These are phyloP conservation scores for Drosophila barbarae DNA, from an alignment of 2,888 invertebrate genomes.

Conservation along the genomic window DNA sequence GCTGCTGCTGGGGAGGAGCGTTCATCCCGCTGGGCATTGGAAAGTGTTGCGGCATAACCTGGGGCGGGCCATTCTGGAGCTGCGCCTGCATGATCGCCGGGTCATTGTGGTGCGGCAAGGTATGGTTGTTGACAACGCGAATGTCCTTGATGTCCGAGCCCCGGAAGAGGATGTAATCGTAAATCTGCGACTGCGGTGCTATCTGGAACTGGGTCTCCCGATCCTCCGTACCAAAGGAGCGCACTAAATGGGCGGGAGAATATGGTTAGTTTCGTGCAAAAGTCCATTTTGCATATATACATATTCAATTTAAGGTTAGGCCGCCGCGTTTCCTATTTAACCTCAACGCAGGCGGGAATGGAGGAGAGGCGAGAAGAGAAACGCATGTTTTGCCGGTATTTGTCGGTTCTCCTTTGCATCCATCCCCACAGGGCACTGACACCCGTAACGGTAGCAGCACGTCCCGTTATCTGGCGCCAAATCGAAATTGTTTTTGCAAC, in stretches of 20 bases:
- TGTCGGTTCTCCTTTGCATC: constrained; percentile 25
- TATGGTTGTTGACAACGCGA: constrained; percentile 95
- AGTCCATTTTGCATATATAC: constrained; percentile 6
- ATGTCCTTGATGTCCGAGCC: constrained; percentile 99
- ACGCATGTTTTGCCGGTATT: constrained; percentile 40
- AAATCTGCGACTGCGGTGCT: constrained; percentile 97
- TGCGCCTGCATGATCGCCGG: constrained; percentile 98
- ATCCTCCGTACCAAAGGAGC: constrained; percentile 99
- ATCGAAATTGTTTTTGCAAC: constrained; percentile 45
- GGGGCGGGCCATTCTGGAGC: constrained; percentile 84
- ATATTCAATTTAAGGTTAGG: constrained; percentile 21
- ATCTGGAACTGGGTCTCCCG: constrained; percentile 97
- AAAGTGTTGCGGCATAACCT: constrained; percentile 81
- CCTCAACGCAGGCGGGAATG: constrained; percentile 48
- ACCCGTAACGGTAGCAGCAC: constrained; percentile 50
- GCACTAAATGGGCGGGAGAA: constrained; percentile 84
- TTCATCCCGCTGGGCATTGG: constrained; percentile 85
- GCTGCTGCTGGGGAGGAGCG: constrained; percentile 78
- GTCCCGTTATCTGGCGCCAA: constrained; percentile 72
- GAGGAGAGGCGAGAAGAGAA: constrained; percentile 8
- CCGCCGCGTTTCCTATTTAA: constrained; percentile 44
- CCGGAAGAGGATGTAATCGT: constrained; percentile 98
- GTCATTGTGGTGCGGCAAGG: constrained; percentile 93
- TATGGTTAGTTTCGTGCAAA: constrained; percentile 61
- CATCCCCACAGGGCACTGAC: constrained; percentile 27